These are phyloP conservation scores for Terrapene triunguis DNA, from an alignment of 2,113 vertebrate genomes.

Conservation along the genomic window DNA sequence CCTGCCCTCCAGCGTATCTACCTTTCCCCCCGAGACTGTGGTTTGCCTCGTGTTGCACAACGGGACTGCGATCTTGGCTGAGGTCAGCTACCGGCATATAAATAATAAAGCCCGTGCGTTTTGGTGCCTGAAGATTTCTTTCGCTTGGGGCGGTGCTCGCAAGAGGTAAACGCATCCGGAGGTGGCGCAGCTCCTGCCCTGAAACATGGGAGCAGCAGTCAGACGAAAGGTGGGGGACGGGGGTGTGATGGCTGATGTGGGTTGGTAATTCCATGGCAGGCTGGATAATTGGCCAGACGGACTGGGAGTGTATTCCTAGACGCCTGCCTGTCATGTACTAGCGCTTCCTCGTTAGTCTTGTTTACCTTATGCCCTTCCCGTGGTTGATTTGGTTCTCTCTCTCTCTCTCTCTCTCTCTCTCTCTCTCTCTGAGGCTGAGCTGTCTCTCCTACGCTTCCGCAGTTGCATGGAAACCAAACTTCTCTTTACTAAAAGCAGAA, in stretches of 20 bases:
- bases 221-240: background rate
- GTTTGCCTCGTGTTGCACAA: no score
- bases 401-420: background rate
- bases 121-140: background rate
- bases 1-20: no score
- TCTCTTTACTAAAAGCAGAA: background rate
- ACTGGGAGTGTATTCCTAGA: background rate
- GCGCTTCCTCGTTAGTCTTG: background rate
- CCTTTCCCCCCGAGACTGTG: no score
- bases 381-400: background rate
- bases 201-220: background rate
- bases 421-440: no score
- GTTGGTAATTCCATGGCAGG: no score
- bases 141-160: background rate
- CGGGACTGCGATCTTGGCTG: background rate
- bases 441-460: background rate
- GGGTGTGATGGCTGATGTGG: background rate
- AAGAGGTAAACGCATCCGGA: accelerated
- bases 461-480: background rate
- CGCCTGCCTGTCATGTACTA: background rate
- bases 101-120: background rate
- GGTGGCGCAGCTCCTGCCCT: background rate
- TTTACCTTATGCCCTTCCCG: background rate
- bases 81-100: background rate
- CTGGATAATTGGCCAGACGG: no score